These are phyloP conservation scores for Callyntrura guangdongensis DNA, from an alignment of 2,888 invertebrate species.

Conservation along the genomic window DNA sequence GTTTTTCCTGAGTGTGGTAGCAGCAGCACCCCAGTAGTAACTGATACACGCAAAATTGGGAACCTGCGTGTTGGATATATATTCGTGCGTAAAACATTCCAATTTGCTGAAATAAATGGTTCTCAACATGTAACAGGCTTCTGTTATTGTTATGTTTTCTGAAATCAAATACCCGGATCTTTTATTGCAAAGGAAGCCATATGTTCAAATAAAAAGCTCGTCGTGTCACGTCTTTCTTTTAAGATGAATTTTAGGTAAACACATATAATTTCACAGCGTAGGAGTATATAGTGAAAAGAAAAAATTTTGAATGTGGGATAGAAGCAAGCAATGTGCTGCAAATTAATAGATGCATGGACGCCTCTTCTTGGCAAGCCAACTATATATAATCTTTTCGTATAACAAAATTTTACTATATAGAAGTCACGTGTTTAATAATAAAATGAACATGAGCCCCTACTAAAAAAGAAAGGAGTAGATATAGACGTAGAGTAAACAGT, in stretches of 20 bases:
- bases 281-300: not conserved
- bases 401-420: not conserved
- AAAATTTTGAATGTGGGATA: not conserved
- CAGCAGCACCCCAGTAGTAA: not conserved
- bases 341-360: conserved; percentile 69
- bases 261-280: too few species aligned
- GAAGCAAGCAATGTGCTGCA: not conserved
- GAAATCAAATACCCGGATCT: not conserved
- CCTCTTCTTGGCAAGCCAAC: conserved; percentile 59
- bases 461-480: not conserved
- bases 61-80: not conserved
- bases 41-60: conserved; percentile 18
- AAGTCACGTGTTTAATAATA: not conserved
- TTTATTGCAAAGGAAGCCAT: not conserved
- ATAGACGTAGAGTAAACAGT: not conserved
- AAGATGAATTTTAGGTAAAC: too few species aligned
- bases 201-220: not conserved
- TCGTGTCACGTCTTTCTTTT: not conserved
- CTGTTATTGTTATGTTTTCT: conserved; percentile 5
- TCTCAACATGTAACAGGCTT: conserved; percentile 11
- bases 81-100: not conserved
- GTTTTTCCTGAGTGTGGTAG: not conserved
- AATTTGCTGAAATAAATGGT: not conserved
- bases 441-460: conserved; percentile 25
- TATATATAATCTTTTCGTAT: not conserved